These are phyloP conservation scores for Trinectes maculatus DNA, from an alignment of 2,113 vertebrate genomes.

Conservation along the genomic window DNA sequence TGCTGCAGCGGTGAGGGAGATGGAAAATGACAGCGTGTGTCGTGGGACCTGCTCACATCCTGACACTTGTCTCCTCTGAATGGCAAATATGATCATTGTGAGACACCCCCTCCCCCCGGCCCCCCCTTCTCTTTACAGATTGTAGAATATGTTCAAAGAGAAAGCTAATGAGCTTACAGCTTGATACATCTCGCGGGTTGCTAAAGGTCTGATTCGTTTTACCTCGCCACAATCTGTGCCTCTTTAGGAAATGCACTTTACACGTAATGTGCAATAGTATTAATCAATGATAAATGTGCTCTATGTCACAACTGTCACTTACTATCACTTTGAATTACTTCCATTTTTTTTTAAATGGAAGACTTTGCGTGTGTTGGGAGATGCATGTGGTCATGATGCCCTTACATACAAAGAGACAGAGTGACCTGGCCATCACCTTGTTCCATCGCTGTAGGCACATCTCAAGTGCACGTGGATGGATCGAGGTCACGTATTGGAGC, in stretches of 20 bases:
- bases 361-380: slow-evolving; percentile 17
- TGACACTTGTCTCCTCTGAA: slow-evolving; percentile 62
- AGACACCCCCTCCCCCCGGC: slow-evolving; percentile 47
- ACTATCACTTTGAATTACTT: slow-evolving; percentile 17
- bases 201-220: slow-evolving; percentile 44
- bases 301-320: slow-evolving; percentile 19
- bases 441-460: slow-evolving; percentile 27
- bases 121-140: slow-evolving; percentile 53
- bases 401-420: slow-evolving; percentile 27
- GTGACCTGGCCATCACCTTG: slow-evolving; percentile 22
- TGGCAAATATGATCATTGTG: slow-evolving; percentile 68
- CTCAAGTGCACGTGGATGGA: slow-evolving; percentile 2
- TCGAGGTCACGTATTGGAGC: slow-evolving; percentile 26
- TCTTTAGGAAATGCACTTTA: slow-evolving; percentile 35
- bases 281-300: slow-evolving; percentile 11
- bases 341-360: slow-evolving; percentile 16
- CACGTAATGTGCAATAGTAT: slow-evolving; percentile 8
- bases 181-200: slow-evolving; percentile 32
- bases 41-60: slow-evolving; percentile 54
- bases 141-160: slow-evolving; percentile 49
- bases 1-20: slow-evolving; percentile 50
- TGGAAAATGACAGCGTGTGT: slow-evolving; percentile 58
- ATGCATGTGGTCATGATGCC: slow-evolving; percentile 20
- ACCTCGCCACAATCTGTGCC: slow-evolving; percentile 31
- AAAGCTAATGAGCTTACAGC: slow-evolving; percentile 48